These are phyloP conservation scores for Vanessa cardui DNA, from an alignment of 2,888 invertebrate genomes.

Conservation along the genomic window DNA sequence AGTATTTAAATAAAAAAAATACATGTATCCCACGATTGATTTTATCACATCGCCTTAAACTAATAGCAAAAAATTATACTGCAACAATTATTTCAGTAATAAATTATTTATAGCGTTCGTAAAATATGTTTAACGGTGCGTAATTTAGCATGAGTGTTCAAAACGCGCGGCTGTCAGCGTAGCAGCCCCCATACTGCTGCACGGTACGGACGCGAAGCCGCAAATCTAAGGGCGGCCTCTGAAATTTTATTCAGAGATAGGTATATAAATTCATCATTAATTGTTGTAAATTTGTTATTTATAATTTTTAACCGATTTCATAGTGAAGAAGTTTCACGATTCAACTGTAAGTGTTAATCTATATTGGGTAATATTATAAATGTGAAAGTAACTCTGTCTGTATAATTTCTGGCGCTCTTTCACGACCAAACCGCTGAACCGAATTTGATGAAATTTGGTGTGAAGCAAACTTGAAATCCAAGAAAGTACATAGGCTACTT, in stretches of 20 bases:
- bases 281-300: too few relatives aligned
- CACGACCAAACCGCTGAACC: too few relatives aligned
- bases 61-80: slow-evolving; percentile 5
- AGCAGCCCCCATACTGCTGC: slow-evolving; percentile 64
- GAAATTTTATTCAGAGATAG: too few relatives aligned
- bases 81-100: slow-evolving; percentile 46
- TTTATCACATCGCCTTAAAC: slow-evolving; percentile 12
- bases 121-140: slow-evolving; percentile 68
- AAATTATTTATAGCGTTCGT: slow-evolving; percentile 63
- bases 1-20: neutral
- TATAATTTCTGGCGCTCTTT: too few relatives aligned
- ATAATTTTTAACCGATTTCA: too few relatives aligned
- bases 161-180: slow-evolving; percentile 54
- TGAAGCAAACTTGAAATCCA: too few relatives aligned
- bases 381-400: too few relatives aligned
- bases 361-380: too few relatives aligned
- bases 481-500: too few relatives aligned
- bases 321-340: too few relatives aligned
- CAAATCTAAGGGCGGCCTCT: slow-evolving; percentile 21
- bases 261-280: neutral
- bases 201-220: slow-evolving; percentile 44
- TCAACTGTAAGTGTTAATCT: too few relatives aligned
- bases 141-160: slow-evolving; percentile 58
- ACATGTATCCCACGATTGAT: neutral
- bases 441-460: too few relatives aligned